phyloP scores from a whole-genome alignment of 2,797 vertebrate genomes.

The Balearica regulorum region DNA sequence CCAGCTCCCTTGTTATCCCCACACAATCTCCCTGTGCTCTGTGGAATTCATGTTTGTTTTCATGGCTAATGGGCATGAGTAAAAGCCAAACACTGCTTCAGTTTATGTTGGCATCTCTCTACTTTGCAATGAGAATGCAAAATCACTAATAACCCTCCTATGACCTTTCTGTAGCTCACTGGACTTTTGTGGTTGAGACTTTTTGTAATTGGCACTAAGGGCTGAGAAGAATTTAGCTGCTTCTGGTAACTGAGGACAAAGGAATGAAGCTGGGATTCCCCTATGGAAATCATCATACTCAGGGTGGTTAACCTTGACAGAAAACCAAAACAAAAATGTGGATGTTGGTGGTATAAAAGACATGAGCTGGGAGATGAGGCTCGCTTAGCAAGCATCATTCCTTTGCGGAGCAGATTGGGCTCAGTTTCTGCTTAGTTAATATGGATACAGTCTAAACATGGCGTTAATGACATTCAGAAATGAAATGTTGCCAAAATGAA shows the following conservation, averaged over 20 bases:
- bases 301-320: background rate
- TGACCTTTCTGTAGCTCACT: background rate
- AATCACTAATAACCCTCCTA: background rate
- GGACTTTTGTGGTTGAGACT: background rate
- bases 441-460: background rate
- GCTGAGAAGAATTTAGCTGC: background rate
- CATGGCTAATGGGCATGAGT: background rate
- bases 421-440: background rate
- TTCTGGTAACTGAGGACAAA: background rate
- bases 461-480: background rate
- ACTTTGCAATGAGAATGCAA: background rate
- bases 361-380: background rate
- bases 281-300: background rate
- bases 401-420: background rate
- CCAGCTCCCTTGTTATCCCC: background rate
- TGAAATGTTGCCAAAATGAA: background rate
- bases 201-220: background rate
- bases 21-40: background rate
- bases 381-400: background rate
- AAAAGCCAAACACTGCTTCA: background rate
- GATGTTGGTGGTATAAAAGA: background rate
- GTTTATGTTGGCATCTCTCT: background rate
- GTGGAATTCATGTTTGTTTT: background rate
- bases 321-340: background rate
- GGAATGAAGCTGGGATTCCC: background rate